Percentiles rank a stretch among this genome's conserved stretches.
Evolutionary conservation across 92 coral and sea anemone species (phyloP).

Genomic region (Parazoanthus swiftii): DNA sequence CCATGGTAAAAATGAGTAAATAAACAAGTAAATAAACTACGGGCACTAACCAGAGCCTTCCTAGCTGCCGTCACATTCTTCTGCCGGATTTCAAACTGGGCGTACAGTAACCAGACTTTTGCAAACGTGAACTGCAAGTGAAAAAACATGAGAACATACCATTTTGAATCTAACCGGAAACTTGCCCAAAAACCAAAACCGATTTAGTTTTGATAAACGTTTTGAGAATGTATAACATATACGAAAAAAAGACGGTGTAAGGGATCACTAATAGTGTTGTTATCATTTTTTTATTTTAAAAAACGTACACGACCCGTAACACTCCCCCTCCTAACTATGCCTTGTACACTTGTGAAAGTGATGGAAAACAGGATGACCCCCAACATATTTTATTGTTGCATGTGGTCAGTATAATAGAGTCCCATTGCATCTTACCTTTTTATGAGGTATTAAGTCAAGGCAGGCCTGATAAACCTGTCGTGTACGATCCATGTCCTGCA

Average conservation of each 20-base stretch:
- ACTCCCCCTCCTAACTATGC: too few relatives aligned
- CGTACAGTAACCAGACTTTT: constrained; percentile 93
- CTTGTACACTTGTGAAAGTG: background rate
- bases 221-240: too few relatives aligned
- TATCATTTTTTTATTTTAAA: too few relatives aligned
- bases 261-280: too few relatives aligned
- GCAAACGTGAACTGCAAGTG: constrained; percentile 88
- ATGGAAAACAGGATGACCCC: background rate
- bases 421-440: constrained; percentile 61
- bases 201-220: too few relatives aligned
- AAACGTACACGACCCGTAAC: too few relatives aligned
- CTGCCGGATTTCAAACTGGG: constrained; percentile 97
- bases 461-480: constrained; percentile 96
- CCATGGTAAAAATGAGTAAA: too few relatives aligned
- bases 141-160: background rate
- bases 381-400: background rate
- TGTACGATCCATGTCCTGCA: constrained; percentile 82
- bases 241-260: too few relatives aligned
- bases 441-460: constrained; percentile 92
- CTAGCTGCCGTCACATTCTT: constrained; percentile 87
- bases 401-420: too few relatives aligned
- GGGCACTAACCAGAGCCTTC: constrained; percentile 85
- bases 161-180: background rate
- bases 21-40: too few relatives aligned
- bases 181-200: background rate